Evolutionary conservation across 2,797 vertebrate genomes (phyloP).

Genomic region (Poecilia gillii): DNA sequence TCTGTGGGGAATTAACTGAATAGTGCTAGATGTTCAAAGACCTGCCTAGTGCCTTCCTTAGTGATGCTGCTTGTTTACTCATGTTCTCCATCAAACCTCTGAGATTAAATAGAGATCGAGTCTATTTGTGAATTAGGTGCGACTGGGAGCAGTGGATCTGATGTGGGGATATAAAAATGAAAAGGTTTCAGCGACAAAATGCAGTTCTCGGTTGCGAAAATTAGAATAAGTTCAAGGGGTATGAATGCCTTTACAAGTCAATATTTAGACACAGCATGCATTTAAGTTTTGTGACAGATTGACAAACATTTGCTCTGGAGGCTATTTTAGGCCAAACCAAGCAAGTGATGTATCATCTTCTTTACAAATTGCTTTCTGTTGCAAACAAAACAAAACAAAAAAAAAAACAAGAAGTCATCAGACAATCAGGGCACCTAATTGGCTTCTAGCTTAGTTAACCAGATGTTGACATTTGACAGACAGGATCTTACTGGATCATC

Average conservation of each 20-base stretch:
- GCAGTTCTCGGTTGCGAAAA: not conserved
- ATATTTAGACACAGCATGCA: not conserved
- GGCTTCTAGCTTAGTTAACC: not conserved
- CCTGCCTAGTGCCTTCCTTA: not conserved
- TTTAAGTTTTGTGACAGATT: not conserved
- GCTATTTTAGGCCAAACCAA: not conserved
- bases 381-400: not conserved
- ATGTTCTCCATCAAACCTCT: not conserved
- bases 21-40: not conserved
- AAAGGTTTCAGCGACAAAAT: not conserved
- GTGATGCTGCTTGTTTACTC: not conserved
- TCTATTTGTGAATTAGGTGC: not conserved
- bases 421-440: not conserved
- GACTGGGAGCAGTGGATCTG: not conserved
- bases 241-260: not conserved
- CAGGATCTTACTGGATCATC: not conserved
- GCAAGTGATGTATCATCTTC: not conserved
- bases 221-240: not conserved
- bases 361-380: not conserved
- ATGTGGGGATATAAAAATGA: not conserved
- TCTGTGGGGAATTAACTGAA: not conserved
- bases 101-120: not conserved
- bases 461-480: not conserved
- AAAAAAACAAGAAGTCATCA: not conserved
- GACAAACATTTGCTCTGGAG: not conserved